Percentiles rank a stretch among this genome's conserved stretches.
These are phyloP conservation scores for Anableps anableps DNA, from an alignment of 2,797 vertebrate genomes.

Conservation along the genomic window DNA sequence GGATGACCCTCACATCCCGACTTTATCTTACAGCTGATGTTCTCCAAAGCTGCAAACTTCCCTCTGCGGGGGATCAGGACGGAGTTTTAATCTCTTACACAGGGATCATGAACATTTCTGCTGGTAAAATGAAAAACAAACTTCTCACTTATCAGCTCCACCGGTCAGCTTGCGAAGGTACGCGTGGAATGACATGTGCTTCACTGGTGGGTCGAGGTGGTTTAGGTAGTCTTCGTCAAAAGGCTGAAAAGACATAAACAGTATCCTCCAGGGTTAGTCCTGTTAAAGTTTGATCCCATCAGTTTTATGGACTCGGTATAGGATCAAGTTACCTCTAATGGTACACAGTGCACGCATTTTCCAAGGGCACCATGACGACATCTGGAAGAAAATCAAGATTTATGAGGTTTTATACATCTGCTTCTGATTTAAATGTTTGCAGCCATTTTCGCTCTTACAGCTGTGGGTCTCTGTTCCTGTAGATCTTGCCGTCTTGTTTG, in stretches of 20 bases:
- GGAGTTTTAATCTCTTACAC: neutral
- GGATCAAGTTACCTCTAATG: conserved; percentile 88
- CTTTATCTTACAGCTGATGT: conserved; percentile 99
- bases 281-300: neutral
- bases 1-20: conserved; percentile 97
- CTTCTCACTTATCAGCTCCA: conserved; percentile 95
- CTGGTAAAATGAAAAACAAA: neutral
- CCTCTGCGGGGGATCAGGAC: conserved; percentile 79
- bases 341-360: conserved; percentile 97
- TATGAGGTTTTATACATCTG: neutral
- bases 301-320: neutral
- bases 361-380: conserved; percentile 95
- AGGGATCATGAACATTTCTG: neutral
- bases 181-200: conserved; percentile 99
- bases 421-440: neutral
- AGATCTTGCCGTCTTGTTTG: conserved; percentile 98
- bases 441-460: conserved; percentile 82
- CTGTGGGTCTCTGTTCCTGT: conserved; percentile 92
- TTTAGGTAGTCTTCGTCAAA: conserved; percentile 99
- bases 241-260: conserved; percentile 81
- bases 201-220: conserved; percentile 98
- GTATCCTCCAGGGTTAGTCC: neutral
- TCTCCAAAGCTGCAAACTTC: conserved; percentile 97
- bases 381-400: conserved; percentile 70
- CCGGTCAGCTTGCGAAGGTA: conserved; percentile 98